Evolutionary conservation across 2,113 vertebrate species (phyloP).

Genomic region (Podarcis cretensis): DNA sequence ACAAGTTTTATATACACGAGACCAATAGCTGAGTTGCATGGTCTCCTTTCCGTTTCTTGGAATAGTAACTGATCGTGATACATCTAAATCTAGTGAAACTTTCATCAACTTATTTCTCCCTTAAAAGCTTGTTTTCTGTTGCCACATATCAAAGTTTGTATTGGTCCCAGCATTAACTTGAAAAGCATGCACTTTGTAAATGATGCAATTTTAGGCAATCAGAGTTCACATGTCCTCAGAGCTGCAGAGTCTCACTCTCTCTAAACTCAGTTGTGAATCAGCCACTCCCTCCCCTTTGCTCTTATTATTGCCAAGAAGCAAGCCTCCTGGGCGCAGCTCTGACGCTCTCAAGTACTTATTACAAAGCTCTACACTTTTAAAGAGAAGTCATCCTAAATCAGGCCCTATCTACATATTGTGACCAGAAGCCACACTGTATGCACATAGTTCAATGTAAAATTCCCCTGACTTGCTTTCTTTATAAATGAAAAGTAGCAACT

Average conservation of each 20-base stretch:
- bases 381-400: neutral
- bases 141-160: neutral
- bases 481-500: neutral
- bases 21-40: neutral
- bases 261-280: neutral
- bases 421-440: neutral
- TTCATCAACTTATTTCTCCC: neutral
- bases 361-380: neutral
- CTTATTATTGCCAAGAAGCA: neutral
- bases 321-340: neutral
- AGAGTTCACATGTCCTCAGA: neutral
- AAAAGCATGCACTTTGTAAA: neutral
- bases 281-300: neutral
- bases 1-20: neutral
- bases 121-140: neutral
- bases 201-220: constrained; percentile 1
- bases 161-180: neutral
- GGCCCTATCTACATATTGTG: neutral
- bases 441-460: neutral
- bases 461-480: neutral
- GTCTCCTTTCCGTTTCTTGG: neutral
- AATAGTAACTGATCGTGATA: neutral
- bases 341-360: neutral
- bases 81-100: neutral
- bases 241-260: neutral